phyloP scores from a whole-genome alignment of 2,888 invertebrate genomes.

The Pammene aurita region DNA sequence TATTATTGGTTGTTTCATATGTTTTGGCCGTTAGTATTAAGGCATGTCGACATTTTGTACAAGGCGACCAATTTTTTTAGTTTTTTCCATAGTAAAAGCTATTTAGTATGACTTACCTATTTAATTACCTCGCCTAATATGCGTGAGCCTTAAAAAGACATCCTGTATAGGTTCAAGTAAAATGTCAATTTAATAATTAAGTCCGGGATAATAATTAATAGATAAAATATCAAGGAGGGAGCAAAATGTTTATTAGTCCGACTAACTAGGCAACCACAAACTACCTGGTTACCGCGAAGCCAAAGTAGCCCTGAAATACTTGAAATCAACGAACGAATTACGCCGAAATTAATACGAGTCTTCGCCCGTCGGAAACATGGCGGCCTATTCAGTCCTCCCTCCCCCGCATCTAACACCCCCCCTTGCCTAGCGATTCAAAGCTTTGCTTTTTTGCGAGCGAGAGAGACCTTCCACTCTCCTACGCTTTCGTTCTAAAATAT shows the following conservation, averaged over 20 bases:
- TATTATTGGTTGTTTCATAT: no score
- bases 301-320: slow-evolving; percentile 62
- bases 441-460: slow-evolving; percentile 82
- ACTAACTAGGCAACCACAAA: slow-evolving; percentile 4
- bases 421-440: slow-evolving; percentile 57
- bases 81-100: no score
- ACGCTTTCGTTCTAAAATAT: slow-evolving; percentile 82
- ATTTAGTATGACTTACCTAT: no score
- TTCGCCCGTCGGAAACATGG: slow-evolving; percentile 79
- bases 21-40: no score
- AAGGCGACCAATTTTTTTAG: no score
- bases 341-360: slow-evolving; percentile 80
- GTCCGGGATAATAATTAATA: neutral
- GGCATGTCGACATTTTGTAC: no score
- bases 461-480: slow-evolving; percentile 78
- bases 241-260: neutral
- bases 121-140: no score
- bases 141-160: no score
- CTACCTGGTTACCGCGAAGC: slow-evolving; percentile 24
- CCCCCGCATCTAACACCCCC: slow-evolving; percentile 61
- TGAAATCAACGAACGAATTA: slow-evolving; percentile 75
- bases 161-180: no score
- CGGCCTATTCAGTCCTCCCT: slow-evolving; percentile 58
- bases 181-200: no score
- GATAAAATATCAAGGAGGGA: neutral